Conservation (phyloP, 1,140 invertebrate species). For the Leptopilina boulardi region DNA sequence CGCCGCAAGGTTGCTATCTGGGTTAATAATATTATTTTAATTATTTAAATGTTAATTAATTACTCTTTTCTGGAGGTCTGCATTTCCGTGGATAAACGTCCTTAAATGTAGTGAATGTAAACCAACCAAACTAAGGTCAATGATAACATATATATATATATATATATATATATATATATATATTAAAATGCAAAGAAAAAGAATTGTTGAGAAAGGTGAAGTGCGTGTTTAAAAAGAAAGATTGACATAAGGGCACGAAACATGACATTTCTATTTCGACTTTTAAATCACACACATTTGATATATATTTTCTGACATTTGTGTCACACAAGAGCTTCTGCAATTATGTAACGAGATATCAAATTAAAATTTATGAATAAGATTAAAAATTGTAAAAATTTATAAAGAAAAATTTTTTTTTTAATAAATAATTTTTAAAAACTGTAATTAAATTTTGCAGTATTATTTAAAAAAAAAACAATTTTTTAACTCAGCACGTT, state of each 20-base stretch:
- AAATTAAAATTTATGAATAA: conserved; percentile 36
- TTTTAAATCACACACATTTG: not conserved
- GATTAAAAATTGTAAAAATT: not conserved
- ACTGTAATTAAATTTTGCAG: conserved; percentile 1
- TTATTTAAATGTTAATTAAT: no score
- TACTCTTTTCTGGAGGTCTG: no score
- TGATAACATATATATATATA: no score
- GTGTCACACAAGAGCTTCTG: conserved; percentile 44
- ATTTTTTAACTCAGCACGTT: not conserved
- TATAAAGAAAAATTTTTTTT: not conserved
- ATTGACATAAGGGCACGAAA: conserved; percentile 50
- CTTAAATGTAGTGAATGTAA: no score
- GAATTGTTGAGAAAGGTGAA: conserved; percentile 38
- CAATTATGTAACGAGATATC: conserved; percentile 52
- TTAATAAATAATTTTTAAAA: not conserved
- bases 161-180: no score
- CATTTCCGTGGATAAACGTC: no score
- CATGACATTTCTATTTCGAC: conserved; percentile 45
- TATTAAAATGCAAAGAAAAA: not conserved
- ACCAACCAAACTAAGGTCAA: no score
- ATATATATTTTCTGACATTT: conserved; percentile 33
- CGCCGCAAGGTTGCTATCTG: no score
- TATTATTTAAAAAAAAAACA: not conserved
- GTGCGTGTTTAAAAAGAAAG: conserved; percentile 37
- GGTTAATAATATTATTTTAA: no score